Evolutionary conservation across 2,113 vertebrate genomes (phyloP), one percentile per base, ranked within the genome.

Genomic region (Bos javanicus): DNA sequence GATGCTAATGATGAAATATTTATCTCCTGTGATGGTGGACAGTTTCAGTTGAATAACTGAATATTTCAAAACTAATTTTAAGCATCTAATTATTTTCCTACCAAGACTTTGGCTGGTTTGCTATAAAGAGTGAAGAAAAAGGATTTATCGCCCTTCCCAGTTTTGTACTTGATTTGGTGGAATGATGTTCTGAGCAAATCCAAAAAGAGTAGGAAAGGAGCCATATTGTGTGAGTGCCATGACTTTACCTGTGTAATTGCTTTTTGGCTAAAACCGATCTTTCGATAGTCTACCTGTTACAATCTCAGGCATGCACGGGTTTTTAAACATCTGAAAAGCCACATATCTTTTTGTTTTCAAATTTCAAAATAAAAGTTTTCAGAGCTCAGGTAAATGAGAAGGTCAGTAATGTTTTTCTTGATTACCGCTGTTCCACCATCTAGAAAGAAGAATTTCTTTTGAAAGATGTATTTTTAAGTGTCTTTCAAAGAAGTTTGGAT

Each of bases 401-500:
- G 67, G 93, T 97, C 17, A 86, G 28, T 94, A 84, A 64, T 94
- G 48, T 89, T 98, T 98, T 95, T 36, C 90, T 76, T 93, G 46
- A n/a, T 64, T 93, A 80, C 96, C 94, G 91, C 98, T 95, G 26
- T 95, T 97, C 52, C 48, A 46, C 88, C 78, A 87, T 36, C 91
- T 89, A 98, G 94, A 95, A 96, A 98, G 86, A 93, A 95, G 52
- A 71, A 91, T 87, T 96, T 90, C 95, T 92, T 98, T 97, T 96
- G 96, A 98, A 98, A 98, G 97, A 98, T 98, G 95, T 97, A 98
- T 99, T 99, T 99, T 98, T 97, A 99, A 98, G 92, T 97, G 96
- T 95, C 94, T 98, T 98, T 99, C 98, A 98, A 98, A 98, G 98
- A 99, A 98, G 98, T 99, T 99, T 99, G 98, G 98, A 98, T 98